phyloP scores from a whole-genome alignment of 2,797 vertebrate species.

The Allobates femoralis region DNA sequence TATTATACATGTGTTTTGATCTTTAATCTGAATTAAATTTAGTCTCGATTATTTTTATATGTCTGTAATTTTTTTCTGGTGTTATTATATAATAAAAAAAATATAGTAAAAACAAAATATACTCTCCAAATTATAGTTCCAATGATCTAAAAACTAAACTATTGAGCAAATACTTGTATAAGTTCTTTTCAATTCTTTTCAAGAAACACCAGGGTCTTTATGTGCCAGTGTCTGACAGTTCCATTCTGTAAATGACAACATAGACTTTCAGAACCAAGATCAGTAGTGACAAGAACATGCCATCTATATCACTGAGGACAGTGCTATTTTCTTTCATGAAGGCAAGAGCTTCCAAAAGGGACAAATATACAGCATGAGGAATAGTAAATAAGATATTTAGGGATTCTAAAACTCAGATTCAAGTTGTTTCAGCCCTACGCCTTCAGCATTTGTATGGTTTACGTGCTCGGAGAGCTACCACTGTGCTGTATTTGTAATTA shows the following conservation, averaged over 20 bases:
- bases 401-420: constrained; percentile 21
- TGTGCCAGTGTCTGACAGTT: neutral
- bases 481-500: constrained; percentile 57
- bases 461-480: constrained; percentile 38
- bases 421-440: constrained; percentile 10
- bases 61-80: neutral
- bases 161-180: neutral
- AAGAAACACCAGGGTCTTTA: neutral
- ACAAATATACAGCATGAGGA: constrained; percentile 22
- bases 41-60: too few species aligned
- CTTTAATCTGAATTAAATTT: too few species aligned
- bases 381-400: constrained; percentile 30
- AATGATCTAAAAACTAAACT: neutral
- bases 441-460: constrained; percentile 29
- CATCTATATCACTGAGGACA: neutral
- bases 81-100: neutral
- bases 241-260: neutral
- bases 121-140: neutral
- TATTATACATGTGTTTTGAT: too few species aligned
- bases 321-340: neutral
- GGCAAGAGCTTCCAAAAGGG: neutral
- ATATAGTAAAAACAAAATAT: neutral
- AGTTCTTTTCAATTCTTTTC: neutral
- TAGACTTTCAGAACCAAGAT: neutral
- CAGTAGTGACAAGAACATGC: neutral